Base-by-base conservation (phyloP, 2,797 vertebrate species). In the Chaunax sp. region DNA sequence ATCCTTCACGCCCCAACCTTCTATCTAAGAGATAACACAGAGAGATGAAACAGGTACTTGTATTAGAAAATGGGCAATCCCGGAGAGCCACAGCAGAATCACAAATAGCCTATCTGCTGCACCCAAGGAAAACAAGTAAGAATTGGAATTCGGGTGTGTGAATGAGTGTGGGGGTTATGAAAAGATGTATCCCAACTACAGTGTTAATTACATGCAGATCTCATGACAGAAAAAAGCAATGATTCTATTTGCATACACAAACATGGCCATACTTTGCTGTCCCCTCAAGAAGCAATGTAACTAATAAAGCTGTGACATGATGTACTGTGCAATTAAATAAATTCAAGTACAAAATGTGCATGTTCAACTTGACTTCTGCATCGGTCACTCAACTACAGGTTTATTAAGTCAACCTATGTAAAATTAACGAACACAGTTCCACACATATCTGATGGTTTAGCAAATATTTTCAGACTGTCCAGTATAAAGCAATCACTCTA, bases 121-220 rank as follows among this genome's bases (percentile, higher is more conserved):
- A 38, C 38, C 68, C 41, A 59, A 68, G 45, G 55, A 77, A 80
- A 87, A 66, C 75, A 69, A 59, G 63, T 6, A 49, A 58, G 64
- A 57, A 26, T 43, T 67, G 70, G 64, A 85, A 77, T 78, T 20
- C 47, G 50, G 70, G 77, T 67, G 78, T 78, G 80, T 51, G 69
- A 59, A 62, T 47, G 19, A 55, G 64, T 33, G 41, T 38, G 40
- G 52, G 58, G 59, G 70, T 78, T 75, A 57, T 20, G 20, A 73
- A 53, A 72, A 62, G 64, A 65, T 67, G 69, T 53, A 61, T 74
- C 62, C 47, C 22, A 51, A 57, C 38, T 49, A 35, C 69, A 55
- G 45, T 6, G 49, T 53, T 80, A 41, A 52, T 55, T 49, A 60
- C 52, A 46, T 47, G 51, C 22, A 67, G 16, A 49, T 51, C 58